Evolutionary conservation across 1,140 invertebrate genomes (phyloP).

Genomic region (Microplitis mediator): DNA sequence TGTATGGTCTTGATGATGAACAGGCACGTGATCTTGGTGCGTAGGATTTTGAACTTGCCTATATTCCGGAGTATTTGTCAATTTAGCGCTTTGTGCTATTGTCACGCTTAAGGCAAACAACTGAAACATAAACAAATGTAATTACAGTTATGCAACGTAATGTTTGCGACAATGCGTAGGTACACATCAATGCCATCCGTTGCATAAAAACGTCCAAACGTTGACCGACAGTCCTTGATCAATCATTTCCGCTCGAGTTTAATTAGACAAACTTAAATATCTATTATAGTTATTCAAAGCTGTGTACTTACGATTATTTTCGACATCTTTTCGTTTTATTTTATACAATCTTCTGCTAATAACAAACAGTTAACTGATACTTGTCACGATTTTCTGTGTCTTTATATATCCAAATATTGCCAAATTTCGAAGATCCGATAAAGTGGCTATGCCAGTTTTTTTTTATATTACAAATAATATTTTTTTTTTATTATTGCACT

Average conservation of each 20-base stretch:
- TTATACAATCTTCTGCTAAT: too few relatives aligned
- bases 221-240: slow-evolving; percentile 13
- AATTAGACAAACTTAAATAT: neutral
- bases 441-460: too few relatives aligned
- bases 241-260: slow-evolving; percentile 10
- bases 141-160: slow-evolving; percentile 6
- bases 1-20: neutral
- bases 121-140: slow-evolving; percentile 14
- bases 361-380: too few relatives aligned
- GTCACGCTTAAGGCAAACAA: slow-evolving; percentile 6
- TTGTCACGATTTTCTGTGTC: too few relatives aligned
- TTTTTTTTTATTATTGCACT: too few relatives aligned
- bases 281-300: too few relatives aligned
- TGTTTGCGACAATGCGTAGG: slow-evolving; percentile 16
- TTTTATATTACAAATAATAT: too few relatives aligned
- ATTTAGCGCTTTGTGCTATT: slow-evolving; percentile 8
- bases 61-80: neutral
- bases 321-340: too few relatives aligned
- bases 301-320: too few relatives aligned
- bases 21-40: neutral
- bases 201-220: slow-evolving; percentile 17
- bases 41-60: neutral
- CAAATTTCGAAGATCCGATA: too few relatives aligned
- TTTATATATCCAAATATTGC: too few relatives aligned
- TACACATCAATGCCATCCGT: slow-evolving; percentile 15